Base-by-base conservation (phyloP, 2,888 invertebrate species). In the Drosophila cyrtoloma region DNA sequence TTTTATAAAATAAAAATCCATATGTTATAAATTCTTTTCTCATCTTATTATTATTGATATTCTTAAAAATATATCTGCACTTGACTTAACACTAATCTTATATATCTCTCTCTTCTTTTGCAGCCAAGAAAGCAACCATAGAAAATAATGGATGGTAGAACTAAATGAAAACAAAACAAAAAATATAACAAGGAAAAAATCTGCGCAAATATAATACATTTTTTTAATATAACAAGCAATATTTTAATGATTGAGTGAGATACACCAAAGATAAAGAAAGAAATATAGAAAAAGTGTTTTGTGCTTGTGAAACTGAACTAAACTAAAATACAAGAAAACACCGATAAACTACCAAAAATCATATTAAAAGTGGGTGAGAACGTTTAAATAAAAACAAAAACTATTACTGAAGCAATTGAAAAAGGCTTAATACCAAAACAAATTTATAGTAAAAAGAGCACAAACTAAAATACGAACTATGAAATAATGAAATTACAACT, bases 191-290 rank as follows among this genome's bases (percentile, higher is more conserved):
- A 7, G 14, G 44, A 30, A 32, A 50, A 62, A 71, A 52, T 47
- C 44, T 47, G 51, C 62, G 47, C 50, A 57, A 56, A 59, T 35
- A 59, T 65, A 73, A 59, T 63, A 80, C 61, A 57, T 64, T 64
- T 64, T 64, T 64, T 57, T 71, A 78, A 82, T 69, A 53, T 77
- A 64, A 72, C 78, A 85, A 88, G 91, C 91, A 88, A 88, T 88
- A 91, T 81, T 82, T 88, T 76, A 77, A 75, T 75, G 72, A 77
- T 77, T 77, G 86, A 91, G 91, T 91, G 91, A 88, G 78, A 86
- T 62, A 75, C 70, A 78, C 61, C 67, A 70, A 68, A 75, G 42
- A 10, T 30, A 42, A 53, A 2, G 7, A 57, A 70, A 59, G 37
- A 61, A 63, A 64, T 47, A 65, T 60, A 50, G 57, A 61, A 55